Evolutionary conservation across 2,797 vertebrate genomes (phyloP).

Genomic region (Liasis olivaceus): DNA sequence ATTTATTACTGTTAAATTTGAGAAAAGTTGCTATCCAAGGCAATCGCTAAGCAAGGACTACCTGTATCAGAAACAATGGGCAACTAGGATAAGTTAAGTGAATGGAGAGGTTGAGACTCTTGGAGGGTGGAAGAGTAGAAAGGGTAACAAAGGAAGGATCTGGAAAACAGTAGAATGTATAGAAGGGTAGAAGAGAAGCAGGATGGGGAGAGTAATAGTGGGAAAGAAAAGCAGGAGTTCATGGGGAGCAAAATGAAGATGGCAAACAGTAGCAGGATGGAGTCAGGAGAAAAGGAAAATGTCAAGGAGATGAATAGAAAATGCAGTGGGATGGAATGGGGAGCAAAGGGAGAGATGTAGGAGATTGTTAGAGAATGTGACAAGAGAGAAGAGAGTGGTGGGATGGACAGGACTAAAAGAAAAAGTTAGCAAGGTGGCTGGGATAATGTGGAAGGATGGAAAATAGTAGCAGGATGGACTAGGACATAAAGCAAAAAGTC

Average conservation of each 20-base stretch:
- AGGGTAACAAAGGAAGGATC: no score
- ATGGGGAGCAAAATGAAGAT: not conserved
- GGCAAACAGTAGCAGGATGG: not conserved
- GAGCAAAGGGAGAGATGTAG: not conserved
- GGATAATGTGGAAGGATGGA: not conserved
- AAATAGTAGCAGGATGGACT: not conserved
- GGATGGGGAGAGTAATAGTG: no score
- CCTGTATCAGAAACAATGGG: no score
- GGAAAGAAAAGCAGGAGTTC: no score
- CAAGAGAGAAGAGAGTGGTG: not conserved
- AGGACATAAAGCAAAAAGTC: not conserved
- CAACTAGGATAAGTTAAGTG: no score
- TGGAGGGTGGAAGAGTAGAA: no score
- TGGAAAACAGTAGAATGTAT: no score
- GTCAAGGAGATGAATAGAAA: not conserved
- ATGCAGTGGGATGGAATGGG: not conserved
- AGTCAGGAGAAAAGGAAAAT: not conserved
- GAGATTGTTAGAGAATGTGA: not conserved
- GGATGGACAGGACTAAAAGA: not conserved
- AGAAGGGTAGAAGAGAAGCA: no score
- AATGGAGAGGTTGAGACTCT: no score
- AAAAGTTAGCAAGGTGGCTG: not conserved
- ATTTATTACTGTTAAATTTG: no score
- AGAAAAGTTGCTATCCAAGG: no score
- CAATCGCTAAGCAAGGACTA: no score